phyloP scores from a whole-genome alignment of 1,140 invertebrate species.

The silkworm (Bombyx mori) region ASM3026992v2 NC_085113.1:6949501-6950000 shows the following conservation, averaged over 20 bases:
- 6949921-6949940: background rate
- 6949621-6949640: too few relatives aligned
- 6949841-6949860: slow-evolving; percentile 53
- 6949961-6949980: too few relatives aligned
- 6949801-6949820: slow-evolving; percentile 40
- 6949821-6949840: slow-evolving; percentile 44
- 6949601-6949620: too few relatives aligned
- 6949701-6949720: slow-evolving; percentile 60
- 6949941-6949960: too few relatives aligned
- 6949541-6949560: too few relatives aligned
- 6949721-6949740: slow-evolving; percentile 43
- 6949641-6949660: too few relatives aligned
- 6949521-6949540: too few relatives aligned
- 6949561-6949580: too few relatives aligned
- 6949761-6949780: slow-evolving; percentile 31
- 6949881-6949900: slow-evolving; percentile 20
- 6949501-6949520: too few relatives aligned
- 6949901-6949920: background rate
- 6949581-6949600: too few relatives aligned
- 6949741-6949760: slow-evolving; percentile 39
- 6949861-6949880: slow-evolving; percentile 47
- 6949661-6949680: slow-evolving; percentile 30
- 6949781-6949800: slow-evolving; percentile 52
- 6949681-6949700: slow-evolving; percentile 49
- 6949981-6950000: too few relatives aligned